Conservation (phyloP, 1,140 invertebrate genomes). For the Trinorchestia longiramus region DNA sequence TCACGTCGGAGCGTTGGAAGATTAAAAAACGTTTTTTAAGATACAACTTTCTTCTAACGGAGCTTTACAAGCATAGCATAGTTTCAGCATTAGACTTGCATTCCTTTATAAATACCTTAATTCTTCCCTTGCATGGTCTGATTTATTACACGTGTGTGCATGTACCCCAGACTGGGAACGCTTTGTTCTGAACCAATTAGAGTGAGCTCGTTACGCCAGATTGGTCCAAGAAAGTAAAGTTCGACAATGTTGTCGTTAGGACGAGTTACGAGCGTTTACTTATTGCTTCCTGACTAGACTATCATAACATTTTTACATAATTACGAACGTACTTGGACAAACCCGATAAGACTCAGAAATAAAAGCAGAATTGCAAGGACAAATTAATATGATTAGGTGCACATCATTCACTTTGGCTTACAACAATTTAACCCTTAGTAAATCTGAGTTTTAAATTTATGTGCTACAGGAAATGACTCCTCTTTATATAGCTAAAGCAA, state of each 20-base stretch:
- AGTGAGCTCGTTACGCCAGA: not conserved
- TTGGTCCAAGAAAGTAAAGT: not conserved
- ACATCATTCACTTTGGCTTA: not conserved
- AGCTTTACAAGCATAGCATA: not conserved
- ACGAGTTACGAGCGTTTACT: not conserved
- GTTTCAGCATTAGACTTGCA: not conserved
- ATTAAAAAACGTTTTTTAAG: not conserved
- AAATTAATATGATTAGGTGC: not conserved
- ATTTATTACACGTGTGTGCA: not conserved
- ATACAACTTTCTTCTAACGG: not conserved
- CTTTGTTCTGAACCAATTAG: not conserved
- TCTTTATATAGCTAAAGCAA: not conserved
- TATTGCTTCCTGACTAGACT: not conserved
- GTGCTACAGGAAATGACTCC: not conserved
- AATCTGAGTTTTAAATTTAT: not conserved
- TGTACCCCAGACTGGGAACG: not conserved
- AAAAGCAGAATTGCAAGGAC: not conserved
- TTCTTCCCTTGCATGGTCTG: not conserved
- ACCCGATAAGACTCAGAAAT: not conserved
- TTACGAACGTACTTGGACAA: not conserved
- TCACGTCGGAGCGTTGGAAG: not conserved
- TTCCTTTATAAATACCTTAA: not conserved
- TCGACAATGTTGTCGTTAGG: not conserved
- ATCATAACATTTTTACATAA: not conserved
- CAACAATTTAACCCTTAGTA: not conserved